Evolutionary conservation across 1,140 invertebrate species (phyloP), one percentile per base, ranked within the genome.

Genomic region (Mamestra configurata): DNA sequence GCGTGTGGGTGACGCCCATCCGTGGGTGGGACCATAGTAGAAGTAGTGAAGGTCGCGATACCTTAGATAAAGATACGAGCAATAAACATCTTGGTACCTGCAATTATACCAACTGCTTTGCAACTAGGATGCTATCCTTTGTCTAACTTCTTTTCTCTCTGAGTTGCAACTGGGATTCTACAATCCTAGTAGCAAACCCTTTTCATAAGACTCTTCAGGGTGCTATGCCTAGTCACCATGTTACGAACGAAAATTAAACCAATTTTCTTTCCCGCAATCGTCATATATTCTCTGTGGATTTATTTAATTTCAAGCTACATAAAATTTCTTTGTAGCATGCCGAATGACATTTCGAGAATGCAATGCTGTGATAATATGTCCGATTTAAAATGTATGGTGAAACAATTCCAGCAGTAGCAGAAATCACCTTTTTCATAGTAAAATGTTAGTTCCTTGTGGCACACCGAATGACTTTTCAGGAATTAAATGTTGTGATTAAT

Each of bases 1-100:
- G 20, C 24, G 79, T 72, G 80, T 72, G 78, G 82, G 82, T 76
- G 82, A 66, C 77, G 75, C 77, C 73, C 80, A 82, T 77, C 43
- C 53, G 79, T 79, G 72, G 80, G 78, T 79, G 75, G 59, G 64
- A 22, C 59, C 57, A 66, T 49, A 68, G 55, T 20, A 46, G 57
- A n/a, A 49, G 40, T 31, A 77, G n/a, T 77, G 66, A 77, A 64
- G 53, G 77, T 57, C 71, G 43, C 20, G 15, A 20, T 40, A 55
- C 49, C 57, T 72, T 72, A 46, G 49, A 59, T 70, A 61, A 61
- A 31, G 40, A 49, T 37, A 61, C 15, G 5, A 20, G n/a, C n/a
- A 20, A 70, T 40, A 66, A 66, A 66, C 10, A 66, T 66, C 24
- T 27, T 70, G 24, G 40, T 27, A 24, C 64, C 31, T 46, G 22